Evolutionary conservation across 1,140 invertebrate genomes (phyloP).

Genomic region (Bathynomus jamesi): DNA sequence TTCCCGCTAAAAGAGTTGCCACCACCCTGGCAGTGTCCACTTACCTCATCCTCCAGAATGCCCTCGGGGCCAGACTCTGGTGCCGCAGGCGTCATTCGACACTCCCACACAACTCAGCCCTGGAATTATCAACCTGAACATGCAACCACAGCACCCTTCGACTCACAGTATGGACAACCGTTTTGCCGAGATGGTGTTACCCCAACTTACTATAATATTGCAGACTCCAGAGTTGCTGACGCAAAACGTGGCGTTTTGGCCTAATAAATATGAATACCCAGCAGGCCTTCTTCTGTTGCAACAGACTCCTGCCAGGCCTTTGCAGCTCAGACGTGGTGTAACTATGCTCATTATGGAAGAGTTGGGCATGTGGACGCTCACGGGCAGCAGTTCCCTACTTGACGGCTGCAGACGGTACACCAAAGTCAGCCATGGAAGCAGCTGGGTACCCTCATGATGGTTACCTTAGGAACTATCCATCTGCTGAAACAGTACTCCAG

Average conservation of each 20-base stretch:
- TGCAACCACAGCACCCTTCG: constrained; percentile 46
- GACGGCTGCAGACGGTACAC: constrained; percentile 47
- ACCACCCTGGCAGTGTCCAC: constrained; percentile 43
- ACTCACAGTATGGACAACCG: constrained; percentile 45
- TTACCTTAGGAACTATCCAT: constrained; percentile 65
- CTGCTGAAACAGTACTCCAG: constrained; percentile 63
- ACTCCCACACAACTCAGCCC: constrained; percentile 57
- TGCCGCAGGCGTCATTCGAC: constrained; percentile 59
- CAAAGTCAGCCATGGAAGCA: constrained; percentile 55
- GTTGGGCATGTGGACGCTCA: constrained; percentile 42
- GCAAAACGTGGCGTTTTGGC: constrained; percentile 60
- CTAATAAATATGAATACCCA: constrained; percentile 45
- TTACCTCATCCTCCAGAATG: constrained; percentile 42
- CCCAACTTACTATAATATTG: constrained; percentile 67
- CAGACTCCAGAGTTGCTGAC: constrained; percentile 38
- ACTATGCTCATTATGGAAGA: constrained; percentile 54
- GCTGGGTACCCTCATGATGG: constrained; percentile 63
- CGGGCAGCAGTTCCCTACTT: constrained; percentile 42
- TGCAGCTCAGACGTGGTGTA: constrained; percentile 58
- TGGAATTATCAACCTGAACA: constrained; percentile 59
- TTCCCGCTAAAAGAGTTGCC: constrained; percentile 65
- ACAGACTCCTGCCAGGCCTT: constrained; percentile 61
- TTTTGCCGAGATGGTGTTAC: constrained; percentile 51
- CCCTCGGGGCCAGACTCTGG: constrained; percentile 54
- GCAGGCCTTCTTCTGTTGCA: constrained; percentile 49